Evolutionary conservation across 1,140 invertebrate species (phyloP).

Genomic region (Drosophila auraria): DNA sequence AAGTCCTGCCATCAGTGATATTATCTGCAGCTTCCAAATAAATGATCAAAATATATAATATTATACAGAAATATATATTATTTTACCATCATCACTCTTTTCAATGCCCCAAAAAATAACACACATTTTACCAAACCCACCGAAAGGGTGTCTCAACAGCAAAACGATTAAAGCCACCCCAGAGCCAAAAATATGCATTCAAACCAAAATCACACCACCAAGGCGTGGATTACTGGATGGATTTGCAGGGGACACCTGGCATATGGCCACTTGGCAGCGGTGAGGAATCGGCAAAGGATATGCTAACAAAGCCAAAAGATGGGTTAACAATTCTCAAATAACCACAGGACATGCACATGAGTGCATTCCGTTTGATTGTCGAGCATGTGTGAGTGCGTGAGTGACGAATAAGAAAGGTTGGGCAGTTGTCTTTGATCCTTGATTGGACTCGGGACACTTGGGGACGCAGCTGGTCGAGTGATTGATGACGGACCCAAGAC

Average conservation of each 20-base stretch:
- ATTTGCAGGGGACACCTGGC: slow-evolving; percentile 53
- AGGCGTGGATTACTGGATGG: slow-evolving; percentile 25
- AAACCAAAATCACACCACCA: slow-evolving; percentile 49
- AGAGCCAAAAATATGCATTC: background rate
- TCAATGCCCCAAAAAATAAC: background rate
- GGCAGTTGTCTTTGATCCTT: slow-evolving; percentile 72
- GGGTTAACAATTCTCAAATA: slow-evolving; percentile 69
- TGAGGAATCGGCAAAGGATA: slow-evolving; percentile 56
- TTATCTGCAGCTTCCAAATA: no score
- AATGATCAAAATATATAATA: background rate
- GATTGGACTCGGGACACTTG: slow-evolving; percentile 63
- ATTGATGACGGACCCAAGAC: slow-evolving; percentile 58
- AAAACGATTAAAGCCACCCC: slow-evolving; percentile 45
- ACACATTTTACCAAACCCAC: background rate
- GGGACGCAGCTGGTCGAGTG: slow-evolving; percentile 58
- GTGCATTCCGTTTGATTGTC: slow-evolving; percentile 65
- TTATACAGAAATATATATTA: background rate
- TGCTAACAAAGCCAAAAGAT: slow-evolving; percentile 58
- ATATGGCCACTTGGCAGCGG: slow-evolving; percentile 68
- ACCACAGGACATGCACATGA: slow-evolving; percentile 81
- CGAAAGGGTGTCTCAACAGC: slow-evolving; percentile 26
- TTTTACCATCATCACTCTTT: background rate
- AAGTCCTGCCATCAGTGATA: no score
- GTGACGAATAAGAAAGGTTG: slow-evolving; percentile 38
- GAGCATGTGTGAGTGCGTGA: slow-evolving; percentile 50